Percentiles rank a stretch among this genome's conserved stretches.
These are phyloP conservation scores for Xenopus laevis DNA, from an alignment of 2,113 vertebrate species.

Conservation along the genomic window DNA sequence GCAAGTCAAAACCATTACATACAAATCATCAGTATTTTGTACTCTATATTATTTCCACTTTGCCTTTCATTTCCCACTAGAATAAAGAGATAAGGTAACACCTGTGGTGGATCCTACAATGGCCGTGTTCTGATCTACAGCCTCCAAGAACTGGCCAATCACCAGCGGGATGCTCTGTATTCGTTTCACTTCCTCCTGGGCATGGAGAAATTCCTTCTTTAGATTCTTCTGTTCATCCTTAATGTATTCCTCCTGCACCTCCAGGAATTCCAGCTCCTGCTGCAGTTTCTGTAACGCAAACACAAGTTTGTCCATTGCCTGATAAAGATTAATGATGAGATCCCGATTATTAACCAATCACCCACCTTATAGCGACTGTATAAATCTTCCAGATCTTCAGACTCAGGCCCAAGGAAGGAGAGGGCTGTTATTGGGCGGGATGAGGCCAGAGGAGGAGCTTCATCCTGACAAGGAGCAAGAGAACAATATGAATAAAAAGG, in stretches of 20 bases:
- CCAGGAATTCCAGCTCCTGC: slow-evolving; percentile 90
- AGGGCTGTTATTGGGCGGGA: slow-evolving; percentile 82
- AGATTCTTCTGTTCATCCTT: slow-evolving; percentile 93
- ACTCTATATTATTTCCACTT: too few species aligned
- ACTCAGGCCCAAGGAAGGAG: slow-evolving; percentile 84
- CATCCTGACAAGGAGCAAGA: slow-evolving; percentile 64
- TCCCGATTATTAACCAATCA: neutral
- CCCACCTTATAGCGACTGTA: slow-evolving; percentile 87
- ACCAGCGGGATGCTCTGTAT: slow-evolving; percentile 94
- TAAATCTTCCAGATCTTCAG: slow-evolving; percentile 85
- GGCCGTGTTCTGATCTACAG: slow-evolving; percentile 92
- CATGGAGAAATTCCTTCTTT: slow-evolving; percentile 92
- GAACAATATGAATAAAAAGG: too few species aligned
- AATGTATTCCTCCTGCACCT: slow-evolving; percentile 93
- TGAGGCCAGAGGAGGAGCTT: slow-evolving; percentile 71
- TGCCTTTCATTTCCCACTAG: too few species aligned
- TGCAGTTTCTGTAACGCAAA: slow-evolving; percentile 77
- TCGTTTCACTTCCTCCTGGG: slow-evolving; percentile 92
- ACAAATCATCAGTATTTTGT: too few species aligned
- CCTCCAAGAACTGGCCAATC: slow-evolving; percentile 92
- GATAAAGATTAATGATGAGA: too few species aligned
- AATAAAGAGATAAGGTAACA: slow-evolving; percentile 22
- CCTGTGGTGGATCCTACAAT: slow-evolving; percentile 93
- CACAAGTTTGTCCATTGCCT: neutral
- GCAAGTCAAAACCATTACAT: too few species aligned